Conservation (phyloP, 2,113 vertebrate species). For the Oceanodroma tethys region DNA sequence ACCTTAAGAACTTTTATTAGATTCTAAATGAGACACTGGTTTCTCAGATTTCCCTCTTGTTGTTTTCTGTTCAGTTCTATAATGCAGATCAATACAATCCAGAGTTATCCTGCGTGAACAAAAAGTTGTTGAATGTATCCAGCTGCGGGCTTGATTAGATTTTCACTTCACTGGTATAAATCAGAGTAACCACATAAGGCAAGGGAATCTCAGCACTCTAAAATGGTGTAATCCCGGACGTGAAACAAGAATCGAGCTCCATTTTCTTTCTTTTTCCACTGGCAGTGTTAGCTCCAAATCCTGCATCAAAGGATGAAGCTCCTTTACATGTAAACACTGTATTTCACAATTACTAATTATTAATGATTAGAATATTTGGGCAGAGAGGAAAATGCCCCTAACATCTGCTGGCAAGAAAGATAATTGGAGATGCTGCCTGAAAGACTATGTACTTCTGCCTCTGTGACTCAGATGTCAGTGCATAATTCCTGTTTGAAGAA, state of each 20-base stretch:
- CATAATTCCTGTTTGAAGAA: not conserved
- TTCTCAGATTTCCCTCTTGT: constrained; percentile 12
- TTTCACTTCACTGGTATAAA: constrained; percentile 22
- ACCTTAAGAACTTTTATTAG: constrained; percentile 19
- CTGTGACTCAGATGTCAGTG: not conserved
- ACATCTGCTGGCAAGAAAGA: not conserved
- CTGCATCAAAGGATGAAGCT: not conserved
- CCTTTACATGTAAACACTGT: not conserved
- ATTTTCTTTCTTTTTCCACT: not conserved
- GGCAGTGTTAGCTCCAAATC: not conserved
- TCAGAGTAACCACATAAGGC: not conserved
- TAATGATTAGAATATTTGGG: not conserved
- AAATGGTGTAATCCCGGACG: not conserved
- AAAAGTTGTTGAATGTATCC: constrained; percentile 14
- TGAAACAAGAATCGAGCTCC: not conserved
- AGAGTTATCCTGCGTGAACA: not conserved
- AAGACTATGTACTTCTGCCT: not conserved
- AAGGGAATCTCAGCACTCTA: not conserved
- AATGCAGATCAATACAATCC: constrained; percentile 15
- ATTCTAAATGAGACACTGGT: not conserved
- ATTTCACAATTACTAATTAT: not conserved
- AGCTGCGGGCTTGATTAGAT: constrained; percentile 45
- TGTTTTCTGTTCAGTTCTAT: constrained; percentile 20
- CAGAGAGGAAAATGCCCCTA: not conserved
- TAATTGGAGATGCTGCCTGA: not conserved